Percentiles rank a stretch among this genome's conserved stretches.
These are phyloP conservation scores for Heterotilapia buettikoferi DNA, from an alignment of 2,113 vertebrate species.

Conservation along the genomic window DNA sequence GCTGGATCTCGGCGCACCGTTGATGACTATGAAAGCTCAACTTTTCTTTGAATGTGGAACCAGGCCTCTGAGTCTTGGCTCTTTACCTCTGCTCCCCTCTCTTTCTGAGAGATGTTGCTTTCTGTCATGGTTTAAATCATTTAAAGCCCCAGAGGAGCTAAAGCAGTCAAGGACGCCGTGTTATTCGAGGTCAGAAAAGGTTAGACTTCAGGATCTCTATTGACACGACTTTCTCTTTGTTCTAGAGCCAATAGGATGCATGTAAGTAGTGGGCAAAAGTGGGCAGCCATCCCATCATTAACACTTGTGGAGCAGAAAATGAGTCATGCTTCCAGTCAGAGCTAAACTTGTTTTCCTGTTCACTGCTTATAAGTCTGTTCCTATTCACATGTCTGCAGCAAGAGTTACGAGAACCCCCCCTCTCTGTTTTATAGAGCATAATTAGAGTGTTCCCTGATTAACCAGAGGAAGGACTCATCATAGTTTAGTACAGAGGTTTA, in stretches of 20 bases:
- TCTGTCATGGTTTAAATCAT: constrained; percentile 55
- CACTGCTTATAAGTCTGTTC: constrained; percentile 22
- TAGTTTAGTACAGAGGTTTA: constrained; percentile 17
- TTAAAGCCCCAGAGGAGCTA: constrained; percentile 62
- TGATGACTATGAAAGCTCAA: constrained; percentile 40
- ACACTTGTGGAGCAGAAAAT: constrained; percentile 61
- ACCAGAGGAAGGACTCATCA: constrained; percentile 39
- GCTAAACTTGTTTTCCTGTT: constrained; percentile 49
- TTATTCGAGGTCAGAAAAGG: constrained; percentile 51
- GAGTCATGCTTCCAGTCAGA: constrained; percentile 66
- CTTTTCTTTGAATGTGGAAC: constrained; percentile 34
- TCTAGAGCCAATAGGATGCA: constrained; percentile 56
- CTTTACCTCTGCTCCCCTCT: constrained; percentile 4
- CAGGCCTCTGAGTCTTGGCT: constrained; percentile 38
- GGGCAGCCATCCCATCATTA: constrained; percentile 50
- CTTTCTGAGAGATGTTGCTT: constrained; percentile 39
- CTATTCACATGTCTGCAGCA: constrained; percentile 34
- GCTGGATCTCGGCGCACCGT: constrained; percentile 31
- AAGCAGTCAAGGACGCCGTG: constrained; percentile 55
- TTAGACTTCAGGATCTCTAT: constrained; percentile 52
- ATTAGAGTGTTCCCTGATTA: constrained; percentile 53
- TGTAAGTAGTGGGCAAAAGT: constrained; percentile 28
- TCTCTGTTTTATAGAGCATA: constrained; percentile 55
- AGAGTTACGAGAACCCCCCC: constrained; percentile 54
- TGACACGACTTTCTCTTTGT: constrained; percentile 58